Conservation (phyloP, 2,113 vertebrate genomes). For the Solenodon paradoxus region DNA sequence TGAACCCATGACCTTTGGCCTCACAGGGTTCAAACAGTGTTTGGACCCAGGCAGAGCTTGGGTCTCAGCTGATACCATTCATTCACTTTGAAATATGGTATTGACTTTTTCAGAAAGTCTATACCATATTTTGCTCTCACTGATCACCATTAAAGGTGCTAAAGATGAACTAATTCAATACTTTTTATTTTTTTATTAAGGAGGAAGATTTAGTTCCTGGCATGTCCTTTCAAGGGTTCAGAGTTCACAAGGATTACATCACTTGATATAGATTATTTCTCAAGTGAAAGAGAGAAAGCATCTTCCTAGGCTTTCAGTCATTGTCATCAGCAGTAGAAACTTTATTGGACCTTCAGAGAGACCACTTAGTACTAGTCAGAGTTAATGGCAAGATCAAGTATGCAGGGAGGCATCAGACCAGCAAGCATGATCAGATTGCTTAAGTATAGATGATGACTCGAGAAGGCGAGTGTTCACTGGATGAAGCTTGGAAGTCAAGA, state of each 20-base stretch:
- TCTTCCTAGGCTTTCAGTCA: not conserved
- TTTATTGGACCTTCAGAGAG: not conserved
- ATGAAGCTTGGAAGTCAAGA: not conserved
- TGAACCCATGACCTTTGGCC: not conserved
- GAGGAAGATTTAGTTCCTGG: not conserved
- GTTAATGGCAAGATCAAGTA: not conserved
- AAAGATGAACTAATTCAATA: not conserved
- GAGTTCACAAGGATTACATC: not conserved
- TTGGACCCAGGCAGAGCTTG: not conserved
- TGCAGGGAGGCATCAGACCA: not conserved
- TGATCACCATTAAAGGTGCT: not conserved
- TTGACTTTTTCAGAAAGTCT: not conserved
- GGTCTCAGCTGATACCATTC: not conserved
- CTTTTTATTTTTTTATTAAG: conserved; percentile 20
- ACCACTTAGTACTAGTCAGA: not conserved
- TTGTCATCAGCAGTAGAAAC: not conserved
- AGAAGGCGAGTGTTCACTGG: not conserved
- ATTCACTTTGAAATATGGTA: conserved; percentile 8
- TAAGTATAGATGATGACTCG: not conserved
- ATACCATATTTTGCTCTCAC: not conserved
- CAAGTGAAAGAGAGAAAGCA: not conserved
- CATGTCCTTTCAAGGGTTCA: not conserved
- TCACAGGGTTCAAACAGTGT: not conserved
- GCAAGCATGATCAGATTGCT: not conserved
- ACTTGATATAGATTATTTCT: not conserved